Evolutionary conservation across 2,888 invertebrate species (phyloP), one percentile per base, ranked within the genome.

Genomic region (Artemia sinica): DNA sequence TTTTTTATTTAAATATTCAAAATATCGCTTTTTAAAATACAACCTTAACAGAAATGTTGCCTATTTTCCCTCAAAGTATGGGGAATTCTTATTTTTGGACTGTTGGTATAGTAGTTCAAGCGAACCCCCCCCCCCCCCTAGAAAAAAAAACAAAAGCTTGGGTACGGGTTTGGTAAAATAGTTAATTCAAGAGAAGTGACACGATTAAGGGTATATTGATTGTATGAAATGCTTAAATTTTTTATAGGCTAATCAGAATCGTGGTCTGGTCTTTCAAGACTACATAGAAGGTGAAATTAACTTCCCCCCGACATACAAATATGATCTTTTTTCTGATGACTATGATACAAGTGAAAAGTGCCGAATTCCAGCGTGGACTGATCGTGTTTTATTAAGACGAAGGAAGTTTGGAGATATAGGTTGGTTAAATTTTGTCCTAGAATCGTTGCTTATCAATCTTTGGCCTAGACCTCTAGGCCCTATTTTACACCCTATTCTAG

Each of bases 281-380:
- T 98, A 93, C 77, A 82, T 85, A 69, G 98, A 99, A 81, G 97
- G 94, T 0, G 86, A 87, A 68, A 86, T 96, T 50, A 85, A 83
- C 66, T 98, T 98, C 78, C 84, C 90, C 13, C 98, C 98, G 0
- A 98, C 98, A 0, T 98, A 98, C 78, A 99, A 98, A 77, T 98
- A 98, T 77, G 98, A 98, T 80, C 81, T 96, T 69, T 97, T 97
- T 77, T 95, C 94, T 75, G 94, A 97, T 77, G 96, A 97, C 79
- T 98, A 96, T 77, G 98, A 98, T 78, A 97, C 98, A 0, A 96
- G 96, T 76, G 98, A 99, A 77, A 98, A 98, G 79, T 87, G 88
- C 76, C 84, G 97, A 70, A 89, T 92, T 1, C 98, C 98, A 0
- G 97, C 98, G 7, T 98, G 95, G 95, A 98, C 98, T 0, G 98